Conservation (phyloP, 64 coral and sea anemone genomes). For the Montipora capricornis region DNA sequence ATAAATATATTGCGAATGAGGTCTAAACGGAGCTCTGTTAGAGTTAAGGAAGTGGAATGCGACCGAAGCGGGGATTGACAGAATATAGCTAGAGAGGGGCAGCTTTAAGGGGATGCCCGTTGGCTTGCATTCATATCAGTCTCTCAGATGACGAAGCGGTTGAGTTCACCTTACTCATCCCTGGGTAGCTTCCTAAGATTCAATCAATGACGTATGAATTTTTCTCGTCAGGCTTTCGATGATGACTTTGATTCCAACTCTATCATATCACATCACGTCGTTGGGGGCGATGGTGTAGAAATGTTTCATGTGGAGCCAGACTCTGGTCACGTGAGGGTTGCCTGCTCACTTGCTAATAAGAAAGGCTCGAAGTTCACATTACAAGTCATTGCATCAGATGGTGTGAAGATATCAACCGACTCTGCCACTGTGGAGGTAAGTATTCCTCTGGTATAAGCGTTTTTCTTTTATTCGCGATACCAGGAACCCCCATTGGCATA, state of each 20-base stretch:
- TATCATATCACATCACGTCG: constrained; percentile 37
- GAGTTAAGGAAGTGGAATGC: no score
- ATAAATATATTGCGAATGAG: no score
- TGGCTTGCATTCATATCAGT: no score
- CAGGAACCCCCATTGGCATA: no score
- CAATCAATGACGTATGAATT: background rate
- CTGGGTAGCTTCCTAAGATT: background rate
- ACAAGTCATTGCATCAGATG: constrained; percentile 39
- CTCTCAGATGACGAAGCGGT: no score
- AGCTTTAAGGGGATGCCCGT: no score
- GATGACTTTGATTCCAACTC: constrained; percentile 53
- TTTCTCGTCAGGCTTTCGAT: constrained; percentile 60
- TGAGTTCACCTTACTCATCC: background rate
- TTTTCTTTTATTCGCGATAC: no score
- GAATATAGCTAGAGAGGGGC: no score
- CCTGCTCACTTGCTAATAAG: constrained; percentile 46
- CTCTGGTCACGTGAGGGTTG: constrained; percentile 56
- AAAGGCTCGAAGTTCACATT: constrained; percentile 39
- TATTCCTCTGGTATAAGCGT: background rate
- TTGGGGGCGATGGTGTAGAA: constrained; percentile 16
- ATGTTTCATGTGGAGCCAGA: constrained; percentile 66
- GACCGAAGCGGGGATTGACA: no score
- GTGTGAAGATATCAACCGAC: background rate
- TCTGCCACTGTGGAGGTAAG: constrained; percentile 57
- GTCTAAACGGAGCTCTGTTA: no score